Conservation (phyloP, 2,797 vertebrate genomes). For the Manis crassicaudata region DNA sequence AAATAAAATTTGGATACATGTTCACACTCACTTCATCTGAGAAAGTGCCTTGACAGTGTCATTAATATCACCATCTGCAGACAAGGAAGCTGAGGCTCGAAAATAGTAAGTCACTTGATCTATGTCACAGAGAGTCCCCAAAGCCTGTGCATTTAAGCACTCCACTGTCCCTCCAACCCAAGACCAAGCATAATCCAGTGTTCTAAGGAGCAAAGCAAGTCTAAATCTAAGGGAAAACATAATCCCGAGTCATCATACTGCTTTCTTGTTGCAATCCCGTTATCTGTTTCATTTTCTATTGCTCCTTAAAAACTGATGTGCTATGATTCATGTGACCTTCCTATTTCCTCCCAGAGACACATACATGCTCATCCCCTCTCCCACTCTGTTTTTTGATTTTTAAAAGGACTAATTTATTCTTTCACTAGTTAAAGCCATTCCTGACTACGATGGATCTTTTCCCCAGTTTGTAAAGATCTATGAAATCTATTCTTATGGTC, state of each 20-base stretch:
- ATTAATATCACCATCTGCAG: not conserved
- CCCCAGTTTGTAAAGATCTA: not conserved
- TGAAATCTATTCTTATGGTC: not conserved
- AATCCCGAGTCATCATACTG: not conserved
- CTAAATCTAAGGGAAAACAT: not conserved
- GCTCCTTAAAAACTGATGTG: not conserved
- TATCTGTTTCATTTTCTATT: not conserved
- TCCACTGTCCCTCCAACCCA: not conserved
- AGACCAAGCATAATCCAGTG: not conserved
- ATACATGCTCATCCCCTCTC: not conserved
- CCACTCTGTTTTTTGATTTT: not conserved
- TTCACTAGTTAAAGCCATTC: not conserved
- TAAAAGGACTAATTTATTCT: not conserved
- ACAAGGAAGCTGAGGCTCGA: not conserved
- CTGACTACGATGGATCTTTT: not conserved
- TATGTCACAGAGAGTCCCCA: not conserved
- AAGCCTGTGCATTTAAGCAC: not conserved
- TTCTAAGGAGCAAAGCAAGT: not conserved
- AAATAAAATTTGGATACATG: conserved; percentile 7
- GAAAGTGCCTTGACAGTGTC: not conserved
- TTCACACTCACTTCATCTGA: not conserved
- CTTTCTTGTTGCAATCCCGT: not conserved
- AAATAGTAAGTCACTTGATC: not conserved
- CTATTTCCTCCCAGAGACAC: not conserved
- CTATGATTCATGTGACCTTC: not conserved